A percentile compares a stretch with the other conserved stretches of the same genome.
Evolutionary conservation across 2,113 vertebrate species (phyloP).

Genomic region (Centropus bengalensis): DNA sequence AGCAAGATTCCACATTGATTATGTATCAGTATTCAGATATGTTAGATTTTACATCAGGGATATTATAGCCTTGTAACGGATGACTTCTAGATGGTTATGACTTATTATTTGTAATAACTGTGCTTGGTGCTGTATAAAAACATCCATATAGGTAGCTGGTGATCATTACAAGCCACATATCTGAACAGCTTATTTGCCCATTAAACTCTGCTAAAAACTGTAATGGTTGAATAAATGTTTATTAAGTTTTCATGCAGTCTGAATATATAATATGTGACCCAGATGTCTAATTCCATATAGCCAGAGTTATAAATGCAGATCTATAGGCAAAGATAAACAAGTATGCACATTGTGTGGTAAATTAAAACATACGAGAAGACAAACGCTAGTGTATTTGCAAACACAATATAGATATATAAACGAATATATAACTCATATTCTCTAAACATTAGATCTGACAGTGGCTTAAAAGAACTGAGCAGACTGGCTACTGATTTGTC

Average conservation of each 20-base stretch:
- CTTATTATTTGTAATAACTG: not conserved
- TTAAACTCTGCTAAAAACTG: slow-evolving; percentile 16
- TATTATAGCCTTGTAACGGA: not conserved
- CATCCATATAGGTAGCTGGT: not conserved
- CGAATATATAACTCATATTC: not conserved
- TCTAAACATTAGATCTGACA: not conserved
- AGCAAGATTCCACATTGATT: not conserved
- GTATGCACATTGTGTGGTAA: not conserved
- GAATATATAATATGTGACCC: not conserved
- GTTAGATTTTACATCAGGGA: not conserved
- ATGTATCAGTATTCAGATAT: not conserved
- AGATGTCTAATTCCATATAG: not conserved
- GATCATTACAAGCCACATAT: not conserved
- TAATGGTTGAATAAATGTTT: slow-evolving; percentile 10
- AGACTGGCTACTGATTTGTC: not conserved
- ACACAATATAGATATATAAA: not conserved
- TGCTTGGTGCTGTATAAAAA: not conserved
- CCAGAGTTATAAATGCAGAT: not conserved
- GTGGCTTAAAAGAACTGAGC: not conserved
- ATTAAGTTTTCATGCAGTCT: not conserved
- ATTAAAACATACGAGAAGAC: not conserved
- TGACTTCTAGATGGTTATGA: not conserved
- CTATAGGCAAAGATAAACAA: not conserved
- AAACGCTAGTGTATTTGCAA: not conserved
- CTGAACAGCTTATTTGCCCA: not conserved